These are phyloP conservation scores for Archips crataeganus DNA, from an alignment of 2,888 invertebrate species.

Conservation along the genomic window DNA sequence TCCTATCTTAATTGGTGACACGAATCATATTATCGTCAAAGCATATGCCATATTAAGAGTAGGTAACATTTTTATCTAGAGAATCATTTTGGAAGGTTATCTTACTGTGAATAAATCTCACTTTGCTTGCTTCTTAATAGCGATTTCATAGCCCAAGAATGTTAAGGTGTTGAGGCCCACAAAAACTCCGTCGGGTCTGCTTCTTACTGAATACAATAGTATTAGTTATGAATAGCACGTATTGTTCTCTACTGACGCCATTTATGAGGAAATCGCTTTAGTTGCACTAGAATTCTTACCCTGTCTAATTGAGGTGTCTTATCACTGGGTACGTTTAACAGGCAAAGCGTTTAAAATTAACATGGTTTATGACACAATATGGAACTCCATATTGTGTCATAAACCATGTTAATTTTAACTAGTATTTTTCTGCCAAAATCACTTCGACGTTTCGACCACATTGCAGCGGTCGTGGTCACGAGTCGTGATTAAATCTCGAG, in stretches of 20 bases:
- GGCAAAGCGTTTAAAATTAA: too few species aligned
- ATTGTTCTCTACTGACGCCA: constrained; percentile 45
- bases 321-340: neutral
- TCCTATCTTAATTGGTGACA: too few species aligned
- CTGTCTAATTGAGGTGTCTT: neutral
- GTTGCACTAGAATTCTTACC: constrained; percentile 10
- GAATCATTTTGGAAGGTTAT: neutral
- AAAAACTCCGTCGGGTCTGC: constrained; percentile 4
- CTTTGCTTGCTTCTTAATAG: neutral
- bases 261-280: constrained; percentile 37
- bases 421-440: too few species aligned
- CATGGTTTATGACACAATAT: too few species aligned
- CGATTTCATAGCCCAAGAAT: constrained; percentile 35
- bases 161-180: constrained; percentile 5
- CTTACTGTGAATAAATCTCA: neutral
- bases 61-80: too few species aligned
- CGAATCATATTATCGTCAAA: too few species aligned
- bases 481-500: too few species aligned
- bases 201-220: constrained; percentile 32
- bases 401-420: too few species aligned
- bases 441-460: too few species aligned
- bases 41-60: too few species aligned
- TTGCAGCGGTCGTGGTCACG: too few species aligned
- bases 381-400: too few species aligned
- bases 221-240: constrained; percentile 26